Evolutionary conservation across 1,140 invertebrate species (phyloP).

Genomic region (Heliconius himera): DNA sequence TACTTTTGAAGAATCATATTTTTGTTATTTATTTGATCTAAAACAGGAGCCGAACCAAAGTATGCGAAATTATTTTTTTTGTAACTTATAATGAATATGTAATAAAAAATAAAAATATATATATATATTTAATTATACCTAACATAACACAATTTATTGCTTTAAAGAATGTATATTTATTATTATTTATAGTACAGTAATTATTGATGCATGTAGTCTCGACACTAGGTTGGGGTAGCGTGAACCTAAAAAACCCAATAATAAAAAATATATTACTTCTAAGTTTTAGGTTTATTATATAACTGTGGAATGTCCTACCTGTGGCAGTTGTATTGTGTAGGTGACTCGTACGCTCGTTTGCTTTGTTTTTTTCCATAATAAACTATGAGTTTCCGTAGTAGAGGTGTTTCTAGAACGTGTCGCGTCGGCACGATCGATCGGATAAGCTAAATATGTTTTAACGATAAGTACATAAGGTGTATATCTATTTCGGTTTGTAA

Average conservation of each 20-base stretch:
- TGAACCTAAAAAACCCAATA: too few relatives aligned
- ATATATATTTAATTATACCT: not conserved
- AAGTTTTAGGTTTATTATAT: too few relatives aligned
- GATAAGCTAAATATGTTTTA: slow-evolving; percentile 20
- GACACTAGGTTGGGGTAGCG: not conserved
- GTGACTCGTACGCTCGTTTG: too few relatives aligned
- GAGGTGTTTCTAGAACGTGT: slow-evolving; percentile 27
- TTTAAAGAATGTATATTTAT: too few relatives aligned
- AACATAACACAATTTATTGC: not conserved
- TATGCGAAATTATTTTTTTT: too few relatives aligned
- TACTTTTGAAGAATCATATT: not conserved
- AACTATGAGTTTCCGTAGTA: slow-evolving; percentile 20
- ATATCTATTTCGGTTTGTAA: not conserved
- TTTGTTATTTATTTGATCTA: not conserved
- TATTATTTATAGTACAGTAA: too few relatives aligned
- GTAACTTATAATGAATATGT: not conserved
- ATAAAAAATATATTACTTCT: too few relatives aligned
- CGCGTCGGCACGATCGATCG: slow-evolving; percentile 39
- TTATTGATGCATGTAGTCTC: not conserved
- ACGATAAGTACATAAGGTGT: not conserved
- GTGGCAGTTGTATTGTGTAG: too few relatives aligned
- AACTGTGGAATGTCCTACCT: too few relatives aligned
- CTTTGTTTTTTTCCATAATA: too few relatives aligned
- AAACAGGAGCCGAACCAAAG: too few relatives aligned
- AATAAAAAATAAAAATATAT: not conserved